Conservation (phyloP, 1,140 invertebrate species). For the Drosophila pachea region DNA sequence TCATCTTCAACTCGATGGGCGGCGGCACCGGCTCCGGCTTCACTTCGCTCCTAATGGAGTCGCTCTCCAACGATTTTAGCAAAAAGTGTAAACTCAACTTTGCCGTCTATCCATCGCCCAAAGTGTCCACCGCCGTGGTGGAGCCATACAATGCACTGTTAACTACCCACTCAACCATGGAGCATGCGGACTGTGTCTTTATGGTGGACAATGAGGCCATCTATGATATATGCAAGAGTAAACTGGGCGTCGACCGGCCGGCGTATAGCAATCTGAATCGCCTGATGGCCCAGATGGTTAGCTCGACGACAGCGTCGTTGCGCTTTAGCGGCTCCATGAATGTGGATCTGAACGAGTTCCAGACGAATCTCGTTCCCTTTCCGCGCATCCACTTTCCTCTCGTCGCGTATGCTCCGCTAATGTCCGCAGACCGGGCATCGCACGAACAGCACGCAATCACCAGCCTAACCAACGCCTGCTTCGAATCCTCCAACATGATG, state of each 20-base stretch:
- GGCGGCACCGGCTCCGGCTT: constrained; percentile 89
- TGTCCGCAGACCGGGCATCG: constrained; percentile 84
- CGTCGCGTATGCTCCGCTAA: constrained; percentile 88
- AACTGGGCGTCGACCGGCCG: constrained; percentile 85
- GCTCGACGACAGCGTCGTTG: constrained; percentile 89
- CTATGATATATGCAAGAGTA: constrained; percentile 88
- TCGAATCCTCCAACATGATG: constrained; percentile 90
- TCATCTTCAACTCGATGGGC: constrained; percentile 90
- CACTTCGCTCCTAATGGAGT: constrained; percentile 84
- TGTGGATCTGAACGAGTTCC: constrained; percentile 91
- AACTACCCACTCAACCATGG: constrained; percentile 87
- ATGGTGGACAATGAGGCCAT: constrained; percentile 93
- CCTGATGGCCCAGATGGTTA: constrained; percentile 85
- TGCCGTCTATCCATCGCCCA: constrained; percentile 87
- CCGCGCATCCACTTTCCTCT: constrained; percentile 88
- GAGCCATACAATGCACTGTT: constrained; percentile 92
- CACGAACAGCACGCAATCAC: constrained; percentile 86
- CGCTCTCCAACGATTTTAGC: constrained; percentile 82
- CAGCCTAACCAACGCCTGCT: constrained; percentile 88
- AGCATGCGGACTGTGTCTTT: constrained; percentile 89
- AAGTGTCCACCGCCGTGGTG: constrained; percentile 89
- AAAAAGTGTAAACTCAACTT: constrained; percentile 87
- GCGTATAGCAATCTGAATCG: constrained; percentile 88
- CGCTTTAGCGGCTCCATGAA: constrained; percentile 91
- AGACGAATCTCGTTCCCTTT: constrained; percentile 87